phyloP scores from a whole-genome alignment of 2,888 invertebrate genomes.

The Biston stratarius region DNA sequence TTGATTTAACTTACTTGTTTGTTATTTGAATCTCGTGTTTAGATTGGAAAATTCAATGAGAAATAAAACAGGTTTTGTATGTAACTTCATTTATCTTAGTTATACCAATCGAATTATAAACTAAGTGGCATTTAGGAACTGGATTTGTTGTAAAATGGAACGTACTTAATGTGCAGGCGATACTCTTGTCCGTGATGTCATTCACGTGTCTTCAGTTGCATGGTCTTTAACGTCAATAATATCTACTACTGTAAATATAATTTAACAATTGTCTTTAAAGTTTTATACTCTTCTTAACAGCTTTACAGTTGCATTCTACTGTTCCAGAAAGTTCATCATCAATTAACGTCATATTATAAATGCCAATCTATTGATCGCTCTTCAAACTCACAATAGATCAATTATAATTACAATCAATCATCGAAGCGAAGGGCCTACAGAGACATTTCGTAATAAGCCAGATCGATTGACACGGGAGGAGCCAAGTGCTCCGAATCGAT shows the following conservation, averaged over 20 bases:
- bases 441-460: constrained; percentile 64
- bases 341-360: constrained; percentile 34
- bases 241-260: neutral
- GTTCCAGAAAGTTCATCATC: constrained; percentile 28
- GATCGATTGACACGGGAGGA: constrained; percentile 63
- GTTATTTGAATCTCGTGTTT: neutral
- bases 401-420: constrained; percentile 67
- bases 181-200: neutral
- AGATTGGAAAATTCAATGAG: neutral
- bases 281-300: neutral
- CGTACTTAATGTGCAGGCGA: neutral
- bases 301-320: neutral
- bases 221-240: neutral
- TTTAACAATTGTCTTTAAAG: neutral
- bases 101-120: neutral
- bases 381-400: constrained; percentile 64
- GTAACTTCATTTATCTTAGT: constrained; percentile 4
- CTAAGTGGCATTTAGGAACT: constrained; percentile 8
- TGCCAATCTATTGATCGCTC: constrained; percentile 55
- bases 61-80: constrained; percentile 14
- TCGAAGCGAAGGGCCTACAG: constrained; percentile 58
- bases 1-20: neutral
- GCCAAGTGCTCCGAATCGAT: constrained; percentile 70
- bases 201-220: neutral
- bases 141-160: neutral